Conservation (phyloP, 1,140 invertebrate species). For the Aplysia californica region DNA sequence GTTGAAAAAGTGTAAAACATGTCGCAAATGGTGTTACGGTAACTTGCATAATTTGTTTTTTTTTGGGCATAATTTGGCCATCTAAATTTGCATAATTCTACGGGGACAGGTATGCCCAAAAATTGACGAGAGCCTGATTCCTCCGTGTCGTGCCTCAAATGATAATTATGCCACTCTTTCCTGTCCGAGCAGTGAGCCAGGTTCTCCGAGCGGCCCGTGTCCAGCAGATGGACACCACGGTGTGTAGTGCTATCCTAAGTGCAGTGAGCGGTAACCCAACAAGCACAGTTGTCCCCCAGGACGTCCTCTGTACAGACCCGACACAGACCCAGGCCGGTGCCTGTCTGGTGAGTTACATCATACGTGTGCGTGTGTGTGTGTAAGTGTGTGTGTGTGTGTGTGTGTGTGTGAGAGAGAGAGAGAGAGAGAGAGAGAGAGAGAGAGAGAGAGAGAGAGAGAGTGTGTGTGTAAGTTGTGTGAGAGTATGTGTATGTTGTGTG, state of each 20-base stretch:
- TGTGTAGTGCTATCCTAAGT: constrained; percentile 1
- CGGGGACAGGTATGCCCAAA: too few relatives aligned
- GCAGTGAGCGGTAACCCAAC: neutral
- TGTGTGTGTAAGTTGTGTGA: too few relatives aligned
- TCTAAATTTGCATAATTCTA: too few relatives aligned
- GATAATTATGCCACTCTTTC: constrained; percentile 6
- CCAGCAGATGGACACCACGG: neutral
- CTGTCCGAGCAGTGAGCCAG: neutral
- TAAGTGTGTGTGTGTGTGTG: neutral
- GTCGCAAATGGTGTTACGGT: too few relatives aligned
- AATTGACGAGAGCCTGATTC: too few relatives aligned
- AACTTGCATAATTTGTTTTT: too few relatives aligned
- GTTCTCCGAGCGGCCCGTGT: neutral
- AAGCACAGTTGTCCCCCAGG: neutral
- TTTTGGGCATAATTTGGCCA: too few relatives aligned
- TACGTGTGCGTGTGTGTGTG: neutral
- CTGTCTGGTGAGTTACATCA: constrained; percentile 26
- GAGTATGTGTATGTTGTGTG: too few relatives aligned
- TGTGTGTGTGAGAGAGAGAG: neutral
- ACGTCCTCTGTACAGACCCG: constrained; percentile 21
- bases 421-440: neutral
- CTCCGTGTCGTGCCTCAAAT: too few relatives aligned
- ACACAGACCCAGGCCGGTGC: neutral
- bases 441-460: neutral
- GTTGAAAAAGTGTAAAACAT: too few relatives aligned